Base-by-base conservation (phyloP, 2,888 invertebrate genomes). In the Acronicta aceris region DNA sequence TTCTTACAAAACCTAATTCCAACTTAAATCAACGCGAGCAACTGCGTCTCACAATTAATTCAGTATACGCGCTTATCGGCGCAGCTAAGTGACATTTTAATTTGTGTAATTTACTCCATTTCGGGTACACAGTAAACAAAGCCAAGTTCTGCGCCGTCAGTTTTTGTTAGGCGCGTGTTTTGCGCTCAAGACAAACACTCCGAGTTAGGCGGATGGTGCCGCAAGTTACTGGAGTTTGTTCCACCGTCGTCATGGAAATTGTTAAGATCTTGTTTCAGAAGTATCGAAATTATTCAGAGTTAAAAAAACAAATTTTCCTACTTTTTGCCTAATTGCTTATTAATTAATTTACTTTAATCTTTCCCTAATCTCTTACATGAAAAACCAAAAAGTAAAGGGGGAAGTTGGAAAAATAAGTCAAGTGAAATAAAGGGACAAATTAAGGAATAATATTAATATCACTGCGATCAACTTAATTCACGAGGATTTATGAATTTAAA, bases 11-110 rank as follows among this genome's bases (percentile, higher is more conserved):
- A 70, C 59, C 64, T 64, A 64, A 68, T 68, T 70, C 58, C 59
- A 68, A 68, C 47, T 70, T 68, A 56, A 54, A 56, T 48, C 60
- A 46, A 21, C 21, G 21, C 43, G 65, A 65, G 40, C 61, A 66
- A 66, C 54, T 41, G 43, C 43, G 66, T 51, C n/a, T 45, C 53
- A 62, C 66, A 57, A 70, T 70, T 71, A 70, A 71, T 70, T 71
- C 45, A 58, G 57, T 42, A 33, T 52, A 42, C 54, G 51, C 61
- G 64, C 54, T 59, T 70, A 70, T 70, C 62, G 67, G 71, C 55
- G 59, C 41, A 45, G 45, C 57, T 61, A 70, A 70, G 69, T 71
- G 69, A 70, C 69, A 62, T 71, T 71, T 71, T 70, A 70, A 70
- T 70, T 70, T 70, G 71, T 66, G 69, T 70, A 70, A 70, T 71